A percentile compares a stretch with the other conserved stretches of the same genome.
Evolutionary conservation across 1,140 invertebrate genomes (phyloP).

Genomic region (Eufriesea mexicana): DNA sequence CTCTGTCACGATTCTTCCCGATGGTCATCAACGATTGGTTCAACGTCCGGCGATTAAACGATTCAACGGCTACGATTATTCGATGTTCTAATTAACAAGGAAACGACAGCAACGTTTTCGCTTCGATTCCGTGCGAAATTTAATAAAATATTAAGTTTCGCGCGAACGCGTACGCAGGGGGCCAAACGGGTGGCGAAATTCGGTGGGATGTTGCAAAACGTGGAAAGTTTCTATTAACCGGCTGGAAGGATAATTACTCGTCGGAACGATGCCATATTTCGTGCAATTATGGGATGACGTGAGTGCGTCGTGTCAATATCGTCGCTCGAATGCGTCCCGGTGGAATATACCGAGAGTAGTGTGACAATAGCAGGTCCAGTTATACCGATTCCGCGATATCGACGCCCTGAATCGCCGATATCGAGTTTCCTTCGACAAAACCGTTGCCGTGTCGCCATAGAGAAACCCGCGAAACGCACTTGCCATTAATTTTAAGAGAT

Average conservation of each 20-base stretch:
- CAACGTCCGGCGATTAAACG: not conserved
- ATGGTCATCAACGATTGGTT: not conserved
- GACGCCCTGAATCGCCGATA: conserved; percentile 24
- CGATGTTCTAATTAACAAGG: conserved; percentile 13
- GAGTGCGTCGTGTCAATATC: conserved; percentile 49
- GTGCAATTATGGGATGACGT: conserved; percentile 40
- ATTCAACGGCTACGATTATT: not conserved
- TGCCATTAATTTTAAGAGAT: conserved; percentile 4
- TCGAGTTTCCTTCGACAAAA: not conserved
- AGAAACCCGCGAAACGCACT: not conserved
- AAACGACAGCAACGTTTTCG: not conserved
- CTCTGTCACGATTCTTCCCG: conserved; percentile 3
- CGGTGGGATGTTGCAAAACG: conserved; percentile 45
- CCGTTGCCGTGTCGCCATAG: not conserved
- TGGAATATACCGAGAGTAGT: conserved; percentile 43
- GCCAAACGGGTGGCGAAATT: conserved; percentile 20
- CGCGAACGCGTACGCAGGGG: not conserved
- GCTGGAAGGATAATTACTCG: conserved; percentile 48
- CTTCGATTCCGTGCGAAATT: conserved; percentile 20
- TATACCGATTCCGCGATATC: conserved; percentile 55
- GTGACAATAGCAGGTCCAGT: conserved; percentile 57
- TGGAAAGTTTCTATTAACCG: conserved; percentile 48
- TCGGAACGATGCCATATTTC: conserved; percentile 44
- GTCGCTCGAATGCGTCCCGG: conserved; percentile 36
- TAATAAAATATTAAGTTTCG: conserved; percentile 10